Percentiles rank a stretch among this genome's conserved stretches.
Conservation (phyloP, 2,888 invertebrate species). For the Helleia helle region DNA sequence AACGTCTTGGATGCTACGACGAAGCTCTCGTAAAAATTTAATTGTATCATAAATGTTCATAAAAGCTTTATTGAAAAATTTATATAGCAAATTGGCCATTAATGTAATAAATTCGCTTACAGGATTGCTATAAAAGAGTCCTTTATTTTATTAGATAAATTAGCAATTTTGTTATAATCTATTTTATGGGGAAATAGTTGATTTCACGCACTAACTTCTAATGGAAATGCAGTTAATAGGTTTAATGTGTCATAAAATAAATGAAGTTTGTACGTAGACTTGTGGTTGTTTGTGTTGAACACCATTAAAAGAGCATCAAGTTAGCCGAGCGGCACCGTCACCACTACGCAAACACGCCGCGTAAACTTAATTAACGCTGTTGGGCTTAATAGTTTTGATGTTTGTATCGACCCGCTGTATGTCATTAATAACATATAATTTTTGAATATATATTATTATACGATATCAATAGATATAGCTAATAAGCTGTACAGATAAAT, state of each 20-base stretch:
- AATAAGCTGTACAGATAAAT: too few species aligned
- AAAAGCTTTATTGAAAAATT: conserved; percentile 7
- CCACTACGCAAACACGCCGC: conserved; percentile 24
- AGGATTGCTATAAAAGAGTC: neutral
- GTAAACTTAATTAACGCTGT: neutral
- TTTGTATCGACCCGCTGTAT: too few species aligned
- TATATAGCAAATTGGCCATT: conserved; percentile 6
- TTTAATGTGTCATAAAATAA: conserved; percentile 2
- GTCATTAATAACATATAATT: too few species aligned
- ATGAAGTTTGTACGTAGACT: conserved; percentile 26
- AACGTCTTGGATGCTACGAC: neutral
- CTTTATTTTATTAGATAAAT: neutral
- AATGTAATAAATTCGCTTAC: neutral
- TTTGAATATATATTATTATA: too few species aligned
- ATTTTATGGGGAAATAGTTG: neutral
- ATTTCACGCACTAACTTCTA: neutral
- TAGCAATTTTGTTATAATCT: neutral
- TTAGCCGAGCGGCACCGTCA: conserved; percentile 20
- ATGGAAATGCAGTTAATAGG: neutral
- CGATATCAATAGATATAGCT: too few species aligned
- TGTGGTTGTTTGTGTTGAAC: conserved; percentile 30
- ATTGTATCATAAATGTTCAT: conserved; percentile 8
- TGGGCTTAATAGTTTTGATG: conserved; percentile 1
- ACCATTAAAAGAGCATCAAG: conserved; percentile 37
- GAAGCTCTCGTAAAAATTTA: conserved; percentile 5